Evolutionary conservation across 2,797 vertebrate species (phyloP).

Genomic region (Urocyon cinereoargenteus): DNA sequence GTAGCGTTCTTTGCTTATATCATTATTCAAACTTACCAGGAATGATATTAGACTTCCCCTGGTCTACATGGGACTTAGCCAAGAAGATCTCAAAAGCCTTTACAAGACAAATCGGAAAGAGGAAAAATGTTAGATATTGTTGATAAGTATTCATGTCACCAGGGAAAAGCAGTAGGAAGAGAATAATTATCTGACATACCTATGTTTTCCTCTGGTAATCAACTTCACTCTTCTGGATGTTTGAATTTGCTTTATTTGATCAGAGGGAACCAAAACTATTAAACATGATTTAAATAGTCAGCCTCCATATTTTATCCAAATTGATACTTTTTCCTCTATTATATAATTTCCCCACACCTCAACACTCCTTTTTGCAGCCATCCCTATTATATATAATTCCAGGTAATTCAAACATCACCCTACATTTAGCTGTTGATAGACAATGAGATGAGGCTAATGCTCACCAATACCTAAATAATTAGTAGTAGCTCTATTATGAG

Average conservation of each 20-base stretch:
- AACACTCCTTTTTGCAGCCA: constrained; percentile 82
- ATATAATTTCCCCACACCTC: constrained; percentile 72
- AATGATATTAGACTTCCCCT: neutral
- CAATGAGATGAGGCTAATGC: constrained; percentile 80
- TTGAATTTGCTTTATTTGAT: constrained; percentile 76
- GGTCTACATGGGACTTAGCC: neutral
- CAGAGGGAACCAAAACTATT: constrained; percentile 68
- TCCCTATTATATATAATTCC: constrained; percentile 77
- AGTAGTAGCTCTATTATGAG: constrained; percentile 73
- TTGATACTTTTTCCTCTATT: constrained; percentile 73
- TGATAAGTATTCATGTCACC: constrained; percentile 63
- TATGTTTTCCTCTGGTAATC: constrained; percentile 70
- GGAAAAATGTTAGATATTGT: constrained; percentile 1
- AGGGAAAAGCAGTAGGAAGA: constrained; percentile 73
- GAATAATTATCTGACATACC: constrained; percentile 9
- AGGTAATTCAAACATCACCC: constrained; percentile 77
- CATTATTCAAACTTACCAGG: neutral
- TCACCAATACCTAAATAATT: constrained; percentile 80
- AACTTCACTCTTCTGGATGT: constrained; percentile 65
- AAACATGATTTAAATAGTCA: constrained; percentile 78
- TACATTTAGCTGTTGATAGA: constrained; percentile 81
- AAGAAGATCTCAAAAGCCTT: constrained; percentile 23
- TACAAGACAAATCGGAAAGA: constrained; percentile 1
- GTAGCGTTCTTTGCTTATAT: constrained; percentile 49
- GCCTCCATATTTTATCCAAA: constrained; percentile 79